Evolutionary conservation across 1,140 invertebrate species (phyloP), one percentile per base, ranked within the genome.

Genomic region (Dolichoris vasculosae): DNA sequence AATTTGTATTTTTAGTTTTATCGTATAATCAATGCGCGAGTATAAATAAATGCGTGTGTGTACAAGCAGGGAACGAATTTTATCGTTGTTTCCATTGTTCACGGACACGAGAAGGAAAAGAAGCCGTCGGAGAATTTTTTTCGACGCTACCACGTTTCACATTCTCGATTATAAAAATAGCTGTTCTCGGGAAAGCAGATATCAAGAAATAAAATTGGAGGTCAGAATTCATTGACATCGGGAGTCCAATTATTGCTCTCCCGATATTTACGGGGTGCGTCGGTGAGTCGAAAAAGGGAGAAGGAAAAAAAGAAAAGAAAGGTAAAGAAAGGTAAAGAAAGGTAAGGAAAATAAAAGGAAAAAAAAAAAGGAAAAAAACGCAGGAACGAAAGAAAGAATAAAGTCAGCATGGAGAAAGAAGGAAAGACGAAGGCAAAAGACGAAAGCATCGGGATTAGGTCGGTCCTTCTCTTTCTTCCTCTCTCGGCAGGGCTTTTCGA

Each of bases 141-240:
- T 13, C 23, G 55, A 59, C 13, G 55, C 55, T 4, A 26, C 23
- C 26, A 9, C 23, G 55, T 4, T 59, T 59, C 6, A 26, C 13
- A 59, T 26, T 3, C 26, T 9, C 55, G 4, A 20, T 26, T 6
- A 26, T 23, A 59, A 26, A 59, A 59, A 59, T 59, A 59, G 26
- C 4, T 26, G 4, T 26, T 20, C 20, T 13, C 23, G 20, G 1
- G 55, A 13, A 59, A 26, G 23, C 55, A 26, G 55, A 59, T 59
- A 26, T 4, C 23, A 59, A 13, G 23, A 0, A 26, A 26, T 9
- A 26, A 48, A 13, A n/a, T 35, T n/a, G 59, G 23, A 30, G 23
- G 55, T 77, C 87, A 86, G 78, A 87, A 86, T 84, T 82, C 84
- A 81, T 80, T 76, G 77, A 75, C 76, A 75, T 81, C 73, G 48